A percentile compares a stretch with the other conserved stretches of the same genome.
Conservation (phyloP, 2,113 vertebrate species). For the Gymnogyps californianus region DNA sequence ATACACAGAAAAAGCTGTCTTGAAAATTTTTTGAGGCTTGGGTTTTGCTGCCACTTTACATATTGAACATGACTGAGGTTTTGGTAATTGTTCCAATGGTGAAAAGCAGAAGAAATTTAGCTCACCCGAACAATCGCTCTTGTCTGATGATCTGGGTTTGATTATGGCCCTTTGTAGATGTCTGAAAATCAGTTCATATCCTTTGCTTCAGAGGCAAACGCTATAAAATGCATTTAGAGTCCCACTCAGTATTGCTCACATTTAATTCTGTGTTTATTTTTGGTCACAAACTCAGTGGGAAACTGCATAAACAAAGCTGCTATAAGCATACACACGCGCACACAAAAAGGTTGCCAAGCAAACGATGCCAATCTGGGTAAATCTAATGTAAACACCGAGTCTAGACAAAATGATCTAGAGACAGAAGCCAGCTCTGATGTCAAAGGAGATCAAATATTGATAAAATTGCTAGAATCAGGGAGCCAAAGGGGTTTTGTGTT, state of each 20-base stretch:
- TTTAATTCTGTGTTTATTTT: slow-evolving; percentile 8
- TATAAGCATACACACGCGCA: not conserved
- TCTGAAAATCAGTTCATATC: slow-evolving; percentile 6
- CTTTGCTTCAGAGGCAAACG: not conserved
- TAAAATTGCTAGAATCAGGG: not conserved
- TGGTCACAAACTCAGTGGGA: slow-evolving; percentile 9
- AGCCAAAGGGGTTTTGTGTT: slow-evolving; percentile 1
- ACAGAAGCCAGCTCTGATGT: slow-evolving; percentile 55
- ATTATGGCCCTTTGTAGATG: slow-evolving; percentile 41
- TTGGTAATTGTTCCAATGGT: slow-evolving; percentile 18
- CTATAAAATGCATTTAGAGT: not conserved
- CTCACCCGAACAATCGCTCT: not conserved
- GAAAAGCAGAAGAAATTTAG: slow-evolving; percentile 20
- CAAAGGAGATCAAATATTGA: slow-evolving; percentile 49
- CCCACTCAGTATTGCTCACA: not conserved
- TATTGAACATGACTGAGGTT: slow-evolving; percentile 59
- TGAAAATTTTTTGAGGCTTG: not conserved
- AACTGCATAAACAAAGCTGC: slow-evolving; percentile 3
- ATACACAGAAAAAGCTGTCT: not conserved
- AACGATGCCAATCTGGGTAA: not conserved
- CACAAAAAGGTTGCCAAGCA: not conserved
- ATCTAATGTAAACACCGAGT: not conserved
- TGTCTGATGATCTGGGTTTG: slow-evolving; percentile 30
- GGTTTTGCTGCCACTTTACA: not conserved
- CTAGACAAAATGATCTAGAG: slow-evolving; percentile 25